Evolutionary conservation across 2,113 vertebrate species (phyloP).

Genomic region (Notothenia coriiceps): DNA sequence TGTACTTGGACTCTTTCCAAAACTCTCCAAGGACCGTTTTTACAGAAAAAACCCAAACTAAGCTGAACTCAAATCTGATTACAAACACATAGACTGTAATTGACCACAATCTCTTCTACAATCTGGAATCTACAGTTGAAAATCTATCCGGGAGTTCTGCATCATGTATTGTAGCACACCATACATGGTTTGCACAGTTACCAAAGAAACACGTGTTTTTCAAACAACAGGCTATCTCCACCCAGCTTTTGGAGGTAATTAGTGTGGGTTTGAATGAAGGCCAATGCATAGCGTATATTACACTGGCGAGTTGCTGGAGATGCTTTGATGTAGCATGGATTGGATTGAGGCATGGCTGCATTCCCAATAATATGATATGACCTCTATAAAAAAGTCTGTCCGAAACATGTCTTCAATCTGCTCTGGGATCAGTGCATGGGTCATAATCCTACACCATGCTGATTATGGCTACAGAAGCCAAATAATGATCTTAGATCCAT

Average conservation of each 20-base stretch:
- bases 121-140: slow-evolving; percentile 45
- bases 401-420: slow-evolving; percentile 51
- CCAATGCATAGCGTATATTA: slow-evolving; percentile 48
- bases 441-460: slow-evolving; percentile 28
- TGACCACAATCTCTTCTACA: slow-evolving; percentile 41
- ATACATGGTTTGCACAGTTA: slow-evolving; percentile 53
- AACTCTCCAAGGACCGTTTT: slow-evolving; percentile 35
- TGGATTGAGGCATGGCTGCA: slow-evolving; percentile 43
- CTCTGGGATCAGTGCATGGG: slow-evolving; percentile 34
- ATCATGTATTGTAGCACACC: slow-evolving; percentile 25
- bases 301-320: slow-evolving; percentile 37
- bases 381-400: slow-evolving; percentile 32
- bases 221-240: slow-evolving; percentile 53
- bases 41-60: background rate
- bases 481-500: slow-evolving; percentile 21
- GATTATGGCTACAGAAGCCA: slow-evolving; percentile 38
- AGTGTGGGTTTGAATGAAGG: slow-evolving; percentile 56
- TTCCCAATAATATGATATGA: slow-evolving; percentile 64
- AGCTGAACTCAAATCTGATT: slow-evolving; percentile 43
- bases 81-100: slow-evolving; percentile 32
- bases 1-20: slow-evolving; percentile 48
- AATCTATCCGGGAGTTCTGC: slow-evolving; percentile 32
- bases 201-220: slow-evolving; percentile 70
- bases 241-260: slow-evolving; percentile 57
- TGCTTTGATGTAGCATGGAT: slow-evolving; percentile 63